Base-by-base conservation (phyloP, 2,888 invertebrate species). In the Epinotia demarniana region DNA sequence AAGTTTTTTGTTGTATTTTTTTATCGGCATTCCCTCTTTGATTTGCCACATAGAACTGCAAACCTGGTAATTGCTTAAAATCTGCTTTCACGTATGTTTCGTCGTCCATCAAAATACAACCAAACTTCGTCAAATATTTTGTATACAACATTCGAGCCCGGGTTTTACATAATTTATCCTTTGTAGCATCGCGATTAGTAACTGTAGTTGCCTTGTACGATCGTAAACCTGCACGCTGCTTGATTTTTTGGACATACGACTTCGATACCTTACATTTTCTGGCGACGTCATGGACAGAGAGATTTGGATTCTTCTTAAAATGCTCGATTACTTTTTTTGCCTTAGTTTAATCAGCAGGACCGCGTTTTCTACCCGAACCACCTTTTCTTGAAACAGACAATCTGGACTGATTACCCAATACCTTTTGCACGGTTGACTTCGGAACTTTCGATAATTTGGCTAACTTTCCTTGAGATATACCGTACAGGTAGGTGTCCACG, bases 121-220 rank as follows among this genome's bases (percentile, higher is more conserved):
- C 33, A 67, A 57, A 67, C 55, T 39, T 39, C 55, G 39, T 57
- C 12, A 67, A 23, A 2, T 2, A 2, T 23, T 23, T 23, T 23
- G 1, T 23, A 23, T 23, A 23, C 23, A 23, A 23, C 23, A 2
- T 67, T 43, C 62, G 62, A n/a, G 62, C 43, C n/a, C 62, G 62
- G 18, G 39, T 63, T 63, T 63, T 63, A 63, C 62, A 63, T 72
- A 73, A 13, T 76, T 72, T 13, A 69, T 55, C 18, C 67, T 64
- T 39, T 8, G 9, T 39, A 39, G 39, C 39, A 9, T 39, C 39
- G 9, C 39, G 39, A 39, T 39, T 39, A 39, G 39, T 9, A 39
- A 39, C 39, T 9, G 39, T 39, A 39, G 39, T 8, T 39, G 39
- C 39, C 39, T 39, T 39, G 39, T 39, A 9, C 8, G 39, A 39